These are phyloP conservation scores for Brenthis ino DNA, from an alignment of 2,888 invertebrate species.

Conservation along the genomic window DNA sequence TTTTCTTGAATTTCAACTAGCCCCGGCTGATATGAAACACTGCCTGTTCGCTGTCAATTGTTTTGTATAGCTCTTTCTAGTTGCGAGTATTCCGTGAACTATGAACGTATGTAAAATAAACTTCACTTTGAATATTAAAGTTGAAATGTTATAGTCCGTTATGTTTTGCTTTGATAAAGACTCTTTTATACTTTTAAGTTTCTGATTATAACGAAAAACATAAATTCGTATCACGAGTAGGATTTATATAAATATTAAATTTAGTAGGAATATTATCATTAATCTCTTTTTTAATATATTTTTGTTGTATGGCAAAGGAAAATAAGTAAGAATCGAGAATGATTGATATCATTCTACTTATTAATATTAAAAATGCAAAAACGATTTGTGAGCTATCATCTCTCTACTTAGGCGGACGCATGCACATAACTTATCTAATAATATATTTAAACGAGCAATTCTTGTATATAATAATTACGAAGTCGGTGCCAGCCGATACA, in stretches of 20 bases:
- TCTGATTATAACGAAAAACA: neutral
- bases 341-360: no score
- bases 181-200: neutral
- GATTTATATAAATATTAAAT: neutral
- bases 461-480: no score
- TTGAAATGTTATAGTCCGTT: slow-evolving; percentile 13
- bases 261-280: neutral
- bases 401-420: no score
- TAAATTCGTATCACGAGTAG: neutral
- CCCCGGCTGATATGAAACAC: neutral
- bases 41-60: slow-evolving; percentile 1
- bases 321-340: no score
- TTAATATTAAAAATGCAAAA: no score
- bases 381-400: no score
- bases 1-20: neutral
- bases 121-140: slow-evolving; percentile 11
- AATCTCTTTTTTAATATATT: neutral
- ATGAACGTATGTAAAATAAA: neutral
- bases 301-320: no score
- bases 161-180: slow-evolving; percentile 1
- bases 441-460: no score
- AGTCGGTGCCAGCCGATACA: no score
- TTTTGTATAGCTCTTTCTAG: slow-evolving; percentile 9
- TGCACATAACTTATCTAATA: no score
- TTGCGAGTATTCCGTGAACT: slow-evolving; percentile 8